These are phyloP conservation scores for Urosaurus nigricauda DNA, from an alignment of 2,797 vertebrate species.

Conservation along the genomic window DNA sequence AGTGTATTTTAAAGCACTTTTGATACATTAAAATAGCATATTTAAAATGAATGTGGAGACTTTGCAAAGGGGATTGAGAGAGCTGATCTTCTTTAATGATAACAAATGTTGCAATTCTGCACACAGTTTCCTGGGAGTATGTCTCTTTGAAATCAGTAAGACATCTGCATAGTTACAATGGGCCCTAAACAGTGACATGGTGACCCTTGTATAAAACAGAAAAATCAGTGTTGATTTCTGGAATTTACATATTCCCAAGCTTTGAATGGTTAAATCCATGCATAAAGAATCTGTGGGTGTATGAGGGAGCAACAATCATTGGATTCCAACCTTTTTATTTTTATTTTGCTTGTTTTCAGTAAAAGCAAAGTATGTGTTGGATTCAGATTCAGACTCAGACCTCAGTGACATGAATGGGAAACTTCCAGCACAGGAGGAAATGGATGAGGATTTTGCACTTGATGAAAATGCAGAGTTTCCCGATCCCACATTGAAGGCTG, in stretches of 20 bases:
- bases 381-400: constrained; percentile 73
- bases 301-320: too few relatives aligned
- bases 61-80: neutral
- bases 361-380: constrained; percentile 70
- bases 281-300: too few relatives aligned
- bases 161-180: neutral
- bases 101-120: neutral
- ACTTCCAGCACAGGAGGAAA: constrained; percentile 28
- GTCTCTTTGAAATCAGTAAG: neutral
- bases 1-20: neutral
- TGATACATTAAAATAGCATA: neutral
- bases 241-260: too few relatives aligned
- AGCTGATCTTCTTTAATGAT: neutral
- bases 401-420: constrained; percentile 62
- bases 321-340: neutral
- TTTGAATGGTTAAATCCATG: too few relatives aligned
- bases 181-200: too few relatives aligned
- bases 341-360: constrained; percentile 65
- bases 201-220: too few relatives aligned
- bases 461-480: constrained; percentile 53
- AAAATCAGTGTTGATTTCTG: too few relatives aligned
- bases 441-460: constrained; percentile 50
- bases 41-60: neutral
- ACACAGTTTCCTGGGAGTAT: neutral
- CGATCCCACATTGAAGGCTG: constrained; percentile 61